Evolutionary conservation across 2,888 invertebrate genomes (phyloP).

Genomic region (Ochropleura plecta): DNA sequence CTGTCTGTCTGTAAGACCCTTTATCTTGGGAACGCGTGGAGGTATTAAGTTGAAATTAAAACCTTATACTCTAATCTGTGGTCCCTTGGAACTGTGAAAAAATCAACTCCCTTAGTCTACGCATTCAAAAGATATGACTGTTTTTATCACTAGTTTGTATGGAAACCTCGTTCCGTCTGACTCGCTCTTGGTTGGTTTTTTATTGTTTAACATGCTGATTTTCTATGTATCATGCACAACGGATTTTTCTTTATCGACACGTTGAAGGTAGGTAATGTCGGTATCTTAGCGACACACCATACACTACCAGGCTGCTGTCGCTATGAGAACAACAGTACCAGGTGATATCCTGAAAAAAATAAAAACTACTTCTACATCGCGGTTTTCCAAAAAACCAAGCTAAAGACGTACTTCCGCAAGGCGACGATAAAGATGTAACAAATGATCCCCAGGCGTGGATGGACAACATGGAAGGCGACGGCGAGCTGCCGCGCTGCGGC

Average conservation of each 20-base stretch:
- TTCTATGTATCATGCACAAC: not conserved
- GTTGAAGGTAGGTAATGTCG: not conserved
- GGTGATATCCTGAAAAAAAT: not conserved
- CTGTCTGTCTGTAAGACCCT: too few species aligned
- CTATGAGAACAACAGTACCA: not conserved
- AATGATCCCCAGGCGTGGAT: conserved; percentile 87
- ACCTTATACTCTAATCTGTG: too few species aligned
- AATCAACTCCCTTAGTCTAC: too few species aligned
- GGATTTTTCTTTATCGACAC: not conserved
- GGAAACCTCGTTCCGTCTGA: too few species aligned
- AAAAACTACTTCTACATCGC: not conserved
- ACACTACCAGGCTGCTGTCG: not conserved
- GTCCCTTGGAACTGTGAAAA: too few species aligned
- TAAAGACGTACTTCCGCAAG: not conserved
- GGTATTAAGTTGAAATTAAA: too few species aligned
- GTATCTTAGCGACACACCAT: not conserved
- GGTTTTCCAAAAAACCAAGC: not conserved
- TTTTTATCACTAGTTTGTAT: too few species aligned
- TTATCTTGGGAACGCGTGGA: too few species aligned
- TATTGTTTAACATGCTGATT: not conserved
- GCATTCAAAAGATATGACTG: too few species aligned
- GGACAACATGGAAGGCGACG: conserved; percentile 92
- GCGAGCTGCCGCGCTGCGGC: conserved; percentile 91
- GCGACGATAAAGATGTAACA: not conserved
- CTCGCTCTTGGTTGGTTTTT: too few species aligned